These are phyloP conservation scores for Pogonus chalceus DNA, from an alignment of 1,140 invertebrate genomes.

Conservation along the genomic window DNA sequence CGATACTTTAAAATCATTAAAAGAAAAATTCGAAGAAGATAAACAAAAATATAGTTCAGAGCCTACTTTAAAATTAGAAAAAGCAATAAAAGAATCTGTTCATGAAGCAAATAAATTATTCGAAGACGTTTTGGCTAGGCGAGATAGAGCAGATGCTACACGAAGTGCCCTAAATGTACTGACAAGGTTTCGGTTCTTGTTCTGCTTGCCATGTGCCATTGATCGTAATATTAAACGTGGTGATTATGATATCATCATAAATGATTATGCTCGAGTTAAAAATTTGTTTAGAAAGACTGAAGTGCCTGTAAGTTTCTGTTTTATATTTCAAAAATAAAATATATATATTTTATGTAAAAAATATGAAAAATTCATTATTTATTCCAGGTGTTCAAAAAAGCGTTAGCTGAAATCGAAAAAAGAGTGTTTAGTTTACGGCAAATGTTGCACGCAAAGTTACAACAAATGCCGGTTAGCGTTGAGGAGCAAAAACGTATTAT, in stretches of 20 bases:
- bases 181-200: constrained; percentile 83
- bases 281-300: constrained; percentile 94
- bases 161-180: constrained; percentile 88
- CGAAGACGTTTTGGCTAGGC: constrained; percentile 82
- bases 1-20: constrained; percentile 71
- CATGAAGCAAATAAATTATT: constrained; percentile 88
- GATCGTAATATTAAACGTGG: constrained; percentile 88
- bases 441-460: constrained; percentile 70
- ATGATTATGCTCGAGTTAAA: constrained; percentile 93
- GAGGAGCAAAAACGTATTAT: constrained; percentile 92
- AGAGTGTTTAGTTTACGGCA: constrained; percentile 73
- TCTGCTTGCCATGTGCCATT: constrained; percentile 89
- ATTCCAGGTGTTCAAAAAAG: constrained; percentile 65
- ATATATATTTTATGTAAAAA: constrained; percentile 11
- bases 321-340: too few relatives aligned
- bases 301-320: constrained; percentile 54
- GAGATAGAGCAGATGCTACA: constrained; percentile 92
- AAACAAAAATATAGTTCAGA: constrained; percentile 61
- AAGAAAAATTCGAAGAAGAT: constrained; percentile 74
- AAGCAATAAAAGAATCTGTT: constrained; percentile 78
- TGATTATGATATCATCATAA: constrained; percentile 95
- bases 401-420: constrained; percentile 82
- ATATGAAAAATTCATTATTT: constrained; percentile 18
- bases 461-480: constrained; percentile 77
- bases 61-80: constrained; percentile 65